Base-by-base conservation (phyloP, 1,140 invertebrate genomes). In the Bombus pascuorum region DNA sequence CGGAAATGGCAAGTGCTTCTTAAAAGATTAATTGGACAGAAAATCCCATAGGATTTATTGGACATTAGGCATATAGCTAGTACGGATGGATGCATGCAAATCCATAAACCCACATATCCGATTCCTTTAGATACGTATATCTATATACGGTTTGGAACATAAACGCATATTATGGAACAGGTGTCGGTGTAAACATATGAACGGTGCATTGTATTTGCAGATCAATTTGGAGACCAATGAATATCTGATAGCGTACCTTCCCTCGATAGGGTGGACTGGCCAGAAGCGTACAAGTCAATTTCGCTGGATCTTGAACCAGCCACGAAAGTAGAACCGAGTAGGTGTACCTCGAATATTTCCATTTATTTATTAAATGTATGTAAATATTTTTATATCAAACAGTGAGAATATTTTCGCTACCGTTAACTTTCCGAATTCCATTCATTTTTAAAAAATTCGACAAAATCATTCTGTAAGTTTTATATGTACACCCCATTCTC, bases 111-210 rank as follows among this genome's bases (percentile, higher is more conserved):
- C 44, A 70, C 59, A 87, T 74, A 87, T 79, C 44, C 65, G 47
- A 72, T 80, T 85, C 83, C 83, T 44, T 66, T 32, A 57, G 77
- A 42, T 34, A 62, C 15, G 47, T 59, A 37, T 72, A 70, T 77
- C 10, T 62, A 34, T 84, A 72, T n/a, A 62, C 32, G 15, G 68
- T 62, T 80, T 79, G 68, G 68, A 75, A 81, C 83, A 86, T 89
- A 86, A 89, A 88, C 85, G 87, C 75, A 75, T 68, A 88, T 86
- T 88, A 89, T 78, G 37, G 87, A 42, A 75, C 80, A 88, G 76
- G 78, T 85, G 75, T 44, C 78, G 72, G 68, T 74, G 83, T 89
- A 86, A 86, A 86, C 74, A 76, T 79, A 77, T 42, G 34, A 80
- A 47, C 34, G 79, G 82, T 32, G 34, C 25, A 42, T 70, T 76